Evolutionary conservation across 2,888 invertebrate species (phyloP), one percentile per base, ranked within the genome.

Genomic region (Drosophila histrio): DNA sequence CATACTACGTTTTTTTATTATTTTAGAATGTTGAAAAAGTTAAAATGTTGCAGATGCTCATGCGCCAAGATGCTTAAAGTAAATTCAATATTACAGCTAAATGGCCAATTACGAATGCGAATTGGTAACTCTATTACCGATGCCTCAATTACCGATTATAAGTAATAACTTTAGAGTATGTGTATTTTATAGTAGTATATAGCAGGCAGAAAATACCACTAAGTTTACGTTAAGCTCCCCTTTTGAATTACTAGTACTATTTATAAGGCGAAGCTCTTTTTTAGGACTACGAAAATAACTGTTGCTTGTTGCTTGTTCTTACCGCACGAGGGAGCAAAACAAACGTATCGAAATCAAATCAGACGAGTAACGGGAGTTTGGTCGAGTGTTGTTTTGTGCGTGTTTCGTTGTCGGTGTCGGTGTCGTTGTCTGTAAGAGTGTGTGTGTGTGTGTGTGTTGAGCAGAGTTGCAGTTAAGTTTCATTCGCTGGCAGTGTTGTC

Each of bases 51-150:
- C 22, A 66, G 56, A 72, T 69, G 77, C 62, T 66, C 39, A 75
- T 75, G 74, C 74, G 66, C 32, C 79, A 63, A 72, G 11, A 77
- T 77, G 79, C 77, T 83, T 78, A 79, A 73, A 67, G 15, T 67
- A 76, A 47, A 44, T 63, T 65, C 68, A 75, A 79, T 62, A 66
- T 65, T 71, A 73, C 21, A 61, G 49, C 65, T 79, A 83, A 79
- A 86, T 87, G 81, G 86, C 83, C 83, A 86, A 68, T 76, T 67
- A 69, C 77, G 68, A 71, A 79, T 84, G 79, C 65, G 69, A 59
- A 77, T 77, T 80, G 77, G 68, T 75, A 22, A 21, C 9, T 39
- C 28, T 22, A 26, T n/a, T 38, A 39, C 50, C 50, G 26, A 26
- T 38, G 26, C 52, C 47, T 62, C 59, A 68, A 65, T 49, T 50